Percentiles rank a stretch among this genome's conserved stretches.
Conservation (phyloP, 2,797 vertebrate genomes). For the Poecilia picta region DNA sequence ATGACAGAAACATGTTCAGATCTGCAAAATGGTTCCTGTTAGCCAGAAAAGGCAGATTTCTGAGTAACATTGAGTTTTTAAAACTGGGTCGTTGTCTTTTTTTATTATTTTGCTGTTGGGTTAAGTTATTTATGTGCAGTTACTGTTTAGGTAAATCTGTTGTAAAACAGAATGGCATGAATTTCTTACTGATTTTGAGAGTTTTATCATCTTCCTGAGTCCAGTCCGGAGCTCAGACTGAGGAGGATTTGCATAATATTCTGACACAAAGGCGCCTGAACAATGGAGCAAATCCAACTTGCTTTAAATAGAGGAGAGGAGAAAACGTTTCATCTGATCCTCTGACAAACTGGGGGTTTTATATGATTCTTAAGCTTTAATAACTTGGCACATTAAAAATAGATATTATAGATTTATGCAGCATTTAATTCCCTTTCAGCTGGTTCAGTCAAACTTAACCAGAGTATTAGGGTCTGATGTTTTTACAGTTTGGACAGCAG, state of each 20-base stretch:
- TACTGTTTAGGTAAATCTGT: background rate
- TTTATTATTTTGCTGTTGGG: background rate
- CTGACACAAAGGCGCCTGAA: background rate
- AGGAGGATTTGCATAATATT: background rate
- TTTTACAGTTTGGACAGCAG: too few relatives aligned
- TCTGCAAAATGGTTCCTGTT: background rate
- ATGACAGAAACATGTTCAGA: constrained; percentile 9
- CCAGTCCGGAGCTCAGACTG: background rate
- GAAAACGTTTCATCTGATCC: background rate
- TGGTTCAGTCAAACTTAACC: too few relatives aligned
- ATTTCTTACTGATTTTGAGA: background rate
- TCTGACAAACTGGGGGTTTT: background rate
- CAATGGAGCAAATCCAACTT: background rate
- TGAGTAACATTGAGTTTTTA: background rate
- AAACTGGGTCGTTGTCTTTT: background rate
- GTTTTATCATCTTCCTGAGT: background rate
- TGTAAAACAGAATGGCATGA: background rate
- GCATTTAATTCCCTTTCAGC: background rate
- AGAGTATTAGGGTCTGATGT: too few relatives aligned
- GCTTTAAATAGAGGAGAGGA: background rate
- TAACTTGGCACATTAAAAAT: background rate
- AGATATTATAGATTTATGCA: background rate
- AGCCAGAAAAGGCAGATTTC: background rate
- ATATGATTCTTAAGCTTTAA: background rate
- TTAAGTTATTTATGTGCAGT: background rate